These are phyloP conservation scores for Dynastes hyllus DNA, from an alignment of 2,888 invertebrate species.

Conservation along the genomic window DNA sequence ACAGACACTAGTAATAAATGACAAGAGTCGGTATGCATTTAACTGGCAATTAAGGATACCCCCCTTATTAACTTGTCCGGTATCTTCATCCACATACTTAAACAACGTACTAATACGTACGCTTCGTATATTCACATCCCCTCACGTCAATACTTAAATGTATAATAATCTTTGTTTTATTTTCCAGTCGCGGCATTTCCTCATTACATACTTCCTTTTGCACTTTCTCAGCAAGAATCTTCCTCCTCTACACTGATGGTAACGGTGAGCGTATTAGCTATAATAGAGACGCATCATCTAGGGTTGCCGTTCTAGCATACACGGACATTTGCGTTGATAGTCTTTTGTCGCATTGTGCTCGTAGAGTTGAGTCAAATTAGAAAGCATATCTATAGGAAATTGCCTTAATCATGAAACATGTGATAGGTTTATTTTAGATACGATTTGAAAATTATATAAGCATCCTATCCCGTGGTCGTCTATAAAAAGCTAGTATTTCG, in stretches of 20 bases:
- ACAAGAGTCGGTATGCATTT: constrained; percentile 59
- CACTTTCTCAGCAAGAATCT: constrained; percentile 50
- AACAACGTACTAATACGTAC: not conserved
- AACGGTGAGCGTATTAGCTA: not conserved
- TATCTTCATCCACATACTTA: constrained; percentile 57
- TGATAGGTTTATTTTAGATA: constrained; percentile 5
- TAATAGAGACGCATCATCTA: constrained; percentile 21
- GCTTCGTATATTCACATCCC: constrained; percentile 42
- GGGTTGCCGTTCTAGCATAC: constrained; percentile 1
- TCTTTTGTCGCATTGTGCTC: constrained; percentile 23
- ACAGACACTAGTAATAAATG: constrained; percentile 36
- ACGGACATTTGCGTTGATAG: constrained; percentile 12
- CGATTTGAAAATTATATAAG: not conserved
- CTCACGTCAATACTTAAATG: constrained; percentile 45
- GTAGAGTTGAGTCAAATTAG: not conserved
- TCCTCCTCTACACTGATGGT: constrained; percentile 23
- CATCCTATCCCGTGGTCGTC: not conserved
- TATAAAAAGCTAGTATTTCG: constrained; percentile 25
- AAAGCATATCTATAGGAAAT: constrained; percentile 17
- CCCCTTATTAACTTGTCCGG: constrained; percentile 63
- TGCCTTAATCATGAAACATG: constrained; percentile 18
- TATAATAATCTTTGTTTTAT: constrained; percentile 48
- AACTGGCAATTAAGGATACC: constrained; percentile 63
- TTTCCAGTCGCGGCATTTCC: constrained; percentile 49
- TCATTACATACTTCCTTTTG: constrained; percentile 52